Evolutionary conservation across 1,140 invertebrate species (phyloP).

Genomic region (Cherax destructor): DNA sequence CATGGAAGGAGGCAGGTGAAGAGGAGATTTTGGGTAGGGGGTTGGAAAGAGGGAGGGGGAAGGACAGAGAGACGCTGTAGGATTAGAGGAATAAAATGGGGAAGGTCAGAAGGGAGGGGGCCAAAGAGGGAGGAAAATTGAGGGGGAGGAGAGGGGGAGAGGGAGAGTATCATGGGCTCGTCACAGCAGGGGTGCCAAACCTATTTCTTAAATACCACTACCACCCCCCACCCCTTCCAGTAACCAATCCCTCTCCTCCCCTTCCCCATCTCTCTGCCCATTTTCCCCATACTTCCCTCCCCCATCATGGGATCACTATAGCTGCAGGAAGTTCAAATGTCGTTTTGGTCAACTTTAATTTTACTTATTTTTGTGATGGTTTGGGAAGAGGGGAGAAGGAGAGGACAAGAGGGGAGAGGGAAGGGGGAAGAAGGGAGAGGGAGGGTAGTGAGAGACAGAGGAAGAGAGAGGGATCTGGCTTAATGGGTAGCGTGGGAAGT

Average conservation of each 20-base stretch:
- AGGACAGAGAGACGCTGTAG: neutral
- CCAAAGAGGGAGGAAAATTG: neutral
- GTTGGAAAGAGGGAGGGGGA: neutral
- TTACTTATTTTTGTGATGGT: too few species aligned
- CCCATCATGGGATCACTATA: too few species aligned
- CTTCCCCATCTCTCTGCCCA: too few species aligned
- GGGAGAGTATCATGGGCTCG: neutral
- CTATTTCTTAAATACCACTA: too few species aligned
- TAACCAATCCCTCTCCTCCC: too few species aligned
- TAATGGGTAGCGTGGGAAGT: too few species aligned
- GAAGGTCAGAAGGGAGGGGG: neutral
- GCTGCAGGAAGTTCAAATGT: too few species aligned
- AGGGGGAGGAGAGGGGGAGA: neutral
- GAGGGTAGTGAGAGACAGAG: neutral
- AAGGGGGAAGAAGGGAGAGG: slow-evolving; percentile 6
- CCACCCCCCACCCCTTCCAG: too few species aligned
- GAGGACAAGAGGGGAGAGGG: neutral
- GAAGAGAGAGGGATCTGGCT: too few species aligned
- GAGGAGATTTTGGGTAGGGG: neutral
- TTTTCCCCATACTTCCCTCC: too few species aligned
- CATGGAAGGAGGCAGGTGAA: neutral
- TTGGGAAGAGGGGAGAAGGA: neutral
- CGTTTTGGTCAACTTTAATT: too few species aligned
- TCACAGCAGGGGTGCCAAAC: neutral
- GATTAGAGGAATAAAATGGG: neutral